Evolutionary conservation across 2,113 vertebrate species (phyloP), one percentile per base, ranked within the genome.

Genomic region (Pimephales promelas): DNA sequence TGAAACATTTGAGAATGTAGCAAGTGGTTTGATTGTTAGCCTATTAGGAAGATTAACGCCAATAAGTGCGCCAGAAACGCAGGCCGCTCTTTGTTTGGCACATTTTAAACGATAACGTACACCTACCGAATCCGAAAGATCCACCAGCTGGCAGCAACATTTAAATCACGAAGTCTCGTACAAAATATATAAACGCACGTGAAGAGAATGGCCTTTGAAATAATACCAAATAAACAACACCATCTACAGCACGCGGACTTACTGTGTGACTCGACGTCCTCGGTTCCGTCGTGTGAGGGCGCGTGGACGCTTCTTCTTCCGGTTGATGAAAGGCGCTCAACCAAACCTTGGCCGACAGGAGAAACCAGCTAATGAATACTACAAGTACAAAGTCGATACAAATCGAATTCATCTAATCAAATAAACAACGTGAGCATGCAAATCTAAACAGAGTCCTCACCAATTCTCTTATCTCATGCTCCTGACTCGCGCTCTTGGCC

Each of bases 21-120:
- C 40, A 80, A 47, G 26, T 13, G 31, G 62, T 24, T 54, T 49
- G 9, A n/a, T 20, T 20, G 36, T 11, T 49, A 22, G 7, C 6
- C 26, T 36, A 5, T n/a, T 54, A 54, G 13, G 43, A 47, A 75
- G 18, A 47, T 73, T 83, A 86, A 75, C 56, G 56, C 79, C 45
- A 49, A 5, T 22, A 78, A 86, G 26, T 62, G 43, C 71, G 54
- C 40, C 61, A 43, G 13, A 79, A 43, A 8, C 31, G 43, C 31
- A 84, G 83, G 75, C 75, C 75, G 28, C 24, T 24, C 86, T 87
- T 87, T 87, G 86, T 87, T 87, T 68, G n/a, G 10, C 34, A 52
- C 34, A 14, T 10, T 24, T 54, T 20, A 36, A 22, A 79, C 54
- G 24, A 20, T 18, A n/a, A n/a, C n/a, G n/a, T n/a, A 61, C 56